These are phyloP conservation scores for Agrypnia vestita DNA, from an alignment of 1,140 invertebrate species.

Conservation along the genomic window DNA sequence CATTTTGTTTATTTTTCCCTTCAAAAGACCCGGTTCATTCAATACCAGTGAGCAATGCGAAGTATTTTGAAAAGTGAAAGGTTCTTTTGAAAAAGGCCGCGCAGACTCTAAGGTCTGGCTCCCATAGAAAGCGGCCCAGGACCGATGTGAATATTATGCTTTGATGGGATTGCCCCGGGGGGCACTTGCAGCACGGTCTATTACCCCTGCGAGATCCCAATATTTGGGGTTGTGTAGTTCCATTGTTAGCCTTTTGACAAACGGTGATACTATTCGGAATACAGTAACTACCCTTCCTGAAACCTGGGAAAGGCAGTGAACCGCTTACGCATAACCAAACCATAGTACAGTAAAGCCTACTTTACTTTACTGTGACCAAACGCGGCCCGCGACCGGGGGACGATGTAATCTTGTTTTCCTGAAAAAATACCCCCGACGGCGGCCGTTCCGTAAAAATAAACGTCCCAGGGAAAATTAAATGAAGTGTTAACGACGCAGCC, in stretches of 20 bases:
- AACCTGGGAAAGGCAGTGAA: slow-evolving; percentile 10
- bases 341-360: no score
- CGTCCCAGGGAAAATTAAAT: slow-evolving; percentile 24
- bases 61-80: slow-evolving; percentile 40
- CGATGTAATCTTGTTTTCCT: slow-evolving; percentile 20
- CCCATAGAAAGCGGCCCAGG: slow-evolving; percentile 8
- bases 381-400: not conserved
- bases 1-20: slow-evolving; percentile 44
- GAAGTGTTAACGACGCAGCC: slow-evolving; percentile 29
- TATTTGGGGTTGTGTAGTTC: not conserved
- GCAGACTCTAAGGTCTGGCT: slow-evolving; percentile 1
- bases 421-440: slow-evolving; percentile 1
- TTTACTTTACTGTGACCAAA: no score
- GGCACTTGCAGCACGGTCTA: slow-evolving; percentile 18
- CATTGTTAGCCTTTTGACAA: slow-evolving; percentile 38
- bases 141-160: slow-evolving; percentile 28
- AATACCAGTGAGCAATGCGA: slow-evolving; percentile 31
- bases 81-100: slow-evolving; percentile 11
- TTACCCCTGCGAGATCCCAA: slow-evolving; percentile 17
- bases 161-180: slow-evolving; percentile 18
- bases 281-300: slow-evolving; percentile 7
- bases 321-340: slow-evolving; percentile 17
- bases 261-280: slow-evolving; percentile 35
- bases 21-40: slow-evolving; percentile 21
- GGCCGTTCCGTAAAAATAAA: slow-evolving; percentile 38